phyloP scores from a whole-genome alignment of 2,797 vertebrate genomes.

The Vultur gryphus region DNA sequence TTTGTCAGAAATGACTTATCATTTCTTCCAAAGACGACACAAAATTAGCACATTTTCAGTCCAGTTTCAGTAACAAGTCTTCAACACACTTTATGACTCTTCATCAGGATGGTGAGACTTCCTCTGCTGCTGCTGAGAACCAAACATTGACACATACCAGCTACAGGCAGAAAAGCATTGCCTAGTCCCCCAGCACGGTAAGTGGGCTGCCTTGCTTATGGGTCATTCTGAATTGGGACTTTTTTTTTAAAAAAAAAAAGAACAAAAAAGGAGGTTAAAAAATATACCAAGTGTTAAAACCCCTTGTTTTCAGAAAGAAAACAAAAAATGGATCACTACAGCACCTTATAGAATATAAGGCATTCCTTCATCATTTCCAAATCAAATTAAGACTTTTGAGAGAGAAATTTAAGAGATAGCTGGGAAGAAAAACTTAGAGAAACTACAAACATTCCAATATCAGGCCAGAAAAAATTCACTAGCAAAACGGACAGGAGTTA shows the following conservation, averaged over 20 bases:
- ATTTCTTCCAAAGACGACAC: not conserved
- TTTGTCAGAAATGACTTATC: not conserved
- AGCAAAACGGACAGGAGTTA: not conserved
- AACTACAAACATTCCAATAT: not conserved
- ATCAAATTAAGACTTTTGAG: not conserved
- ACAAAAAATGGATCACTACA: fast-evolving
- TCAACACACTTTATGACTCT: not conserved
- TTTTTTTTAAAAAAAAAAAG: too few species aligned
- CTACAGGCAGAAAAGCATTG: not conserved
- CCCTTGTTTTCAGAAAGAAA: not conserved
- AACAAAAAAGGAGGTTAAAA: not conserved
- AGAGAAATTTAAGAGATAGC: not conserved
- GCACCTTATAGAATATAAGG: not conserved
- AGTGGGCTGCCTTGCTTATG: not conserved
- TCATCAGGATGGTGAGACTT: not conserved
- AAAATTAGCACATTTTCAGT: not conserved
- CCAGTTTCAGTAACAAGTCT: conserved; percentile 11
- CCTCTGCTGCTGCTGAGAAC: not conserved
- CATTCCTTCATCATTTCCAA: not conserved
- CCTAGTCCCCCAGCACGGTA: not conserved
- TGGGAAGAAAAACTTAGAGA: not conserved
- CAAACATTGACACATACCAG: not conserved
- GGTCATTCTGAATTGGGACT: not conserved
- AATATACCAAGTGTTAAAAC: not conserved
- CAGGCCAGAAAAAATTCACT: fast-evolving